A percentile compares a stretch with the other conserved stretches of the same genome.
Conservation (phyloP, 2,888 invertebrate genomes). For the Coleophora flavipennella region DNA sequence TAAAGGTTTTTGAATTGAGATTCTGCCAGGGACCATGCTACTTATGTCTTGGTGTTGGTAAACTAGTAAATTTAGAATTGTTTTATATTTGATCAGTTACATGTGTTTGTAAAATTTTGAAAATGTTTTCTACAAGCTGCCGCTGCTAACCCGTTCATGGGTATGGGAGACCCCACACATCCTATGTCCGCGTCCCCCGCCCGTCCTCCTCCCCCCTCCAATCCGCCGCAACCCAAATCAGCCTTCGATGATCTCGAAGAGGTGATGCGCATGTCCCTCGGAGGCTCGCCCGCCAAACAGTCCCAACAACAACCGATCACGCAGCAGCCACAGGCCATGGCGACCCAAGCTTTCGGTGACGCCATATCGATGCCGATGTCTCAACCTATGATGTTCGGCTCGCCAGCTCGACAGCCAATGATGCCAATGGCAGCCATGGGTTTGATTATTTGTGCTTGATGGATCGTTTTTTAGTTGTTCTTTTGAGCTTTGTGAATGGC, state of each 20-base stretch:
- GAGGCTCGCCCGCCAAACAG: slow-evolving; percentile 71
- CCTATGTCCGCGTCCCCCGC: slow-evolving; percentile 60
- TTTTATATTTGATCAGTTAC: neutral
- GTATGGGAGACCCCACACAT: slow-evolving; percentile 70
- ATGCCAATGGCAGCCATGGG: slow-evolving; percentile 66
- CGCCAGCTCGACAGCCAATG: slow-evolving; percentile 60
- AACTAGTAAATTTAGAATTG: neutral
- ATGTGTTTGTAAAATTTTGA: neutral
- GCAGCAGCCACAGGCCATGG: slow-evolving; percentile 50
- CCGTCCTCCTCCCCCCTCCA: slow-evolving; percentile 66
- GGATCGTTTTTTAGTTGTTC: slow-evolving; percentile 4
- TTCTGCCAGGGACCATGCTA: no score
- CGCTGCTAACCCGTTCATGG: slow-evolving; percentile 78
- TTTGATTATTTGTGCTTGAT: slow-evolving; percentile 35
- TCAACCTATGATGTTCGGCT: slow-evolving; percentile 62
- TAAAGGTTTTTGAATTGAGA: no score
- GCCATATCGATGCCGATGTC: slow-evolving; percentile 48
- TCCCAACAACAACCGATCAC: slow-evolving; percentile 36
- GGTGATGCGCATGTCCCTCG: slow-evolving; percentile 78
- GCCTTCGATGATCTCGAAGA: slow-evolving; percentile 80
- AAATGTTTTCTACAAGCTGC: slow-evolving; percentile 23
- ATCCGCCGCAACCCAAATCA: slow-evolving; percentile 67
- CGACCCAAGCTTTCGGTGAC: slow-evolving; percentile 50
- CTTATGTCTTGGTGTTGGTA: slow-evolving; percentile 4
- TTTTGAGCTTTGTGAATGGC: slow-evolving; percentile 8